Evolutionary conservation across 2,888 invertebrate genomes (phyloP).

Genomic region (Drosophila cognata): DNA sequence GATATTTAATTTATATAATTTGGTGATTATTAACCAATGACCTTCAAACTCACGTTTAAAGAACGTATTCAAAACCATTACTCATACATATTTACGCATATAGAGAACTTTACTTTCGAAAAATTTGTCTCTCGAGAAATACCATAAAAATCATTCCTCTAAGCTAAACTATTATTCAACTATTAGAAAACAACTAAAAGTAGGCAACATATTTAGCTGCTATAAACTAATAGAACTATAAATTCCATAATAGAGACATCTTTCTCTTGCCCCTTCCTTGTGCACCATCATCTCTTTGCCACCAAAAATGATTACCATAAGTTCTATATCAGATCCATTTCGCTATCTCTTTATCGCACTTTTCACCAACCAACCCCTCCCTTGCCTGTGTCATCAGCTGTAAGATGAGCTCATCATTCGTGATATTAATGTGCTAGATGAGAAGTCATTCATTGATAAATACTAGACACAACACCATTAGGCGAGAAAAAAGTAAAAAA

Average conservation of each 20-base stretch:
- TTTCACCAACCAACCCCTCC: neutral
- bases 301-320: neutral
- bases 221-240: slow-evolving; percentile 8
- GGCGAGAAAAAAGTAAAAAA: slow-evolving; percentile 12
- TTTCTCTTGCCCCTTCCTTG: neutral
- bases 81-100: neutral
- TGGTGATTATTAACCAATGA: neutral
- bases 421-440: slow-evolving; percentile 18
- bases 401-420: slow-evolving; percentile 38
- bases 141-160: neutral
- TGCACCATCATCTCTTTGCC: neutral
- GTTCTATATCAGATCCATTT: neutral
- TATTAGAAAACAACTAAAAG: slow-evolving; percentile 31
- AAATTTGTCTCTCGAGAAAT: neutral
- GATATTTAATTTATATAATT: neutral
- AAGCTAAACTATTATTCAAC: neutral
- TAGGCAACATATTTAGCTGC: slow-evolving; percentile 27
- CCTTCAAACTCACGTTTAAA: neutral
- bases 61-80: neutral
- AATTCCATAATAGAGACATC: neutral
- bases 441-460: slow-evolving; percentile 43
- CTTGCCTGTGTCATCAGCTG: neutral
- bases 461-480: slow-evolving; percentile 10
- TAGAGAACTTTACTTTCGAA: neutral
- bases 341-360: neutral